These are phyloP conservation scores for Sitodiplosis mosellana DNA, from an alignment of 1,140 invertebrate genomes.

Conservation along the genomic window DNA sequence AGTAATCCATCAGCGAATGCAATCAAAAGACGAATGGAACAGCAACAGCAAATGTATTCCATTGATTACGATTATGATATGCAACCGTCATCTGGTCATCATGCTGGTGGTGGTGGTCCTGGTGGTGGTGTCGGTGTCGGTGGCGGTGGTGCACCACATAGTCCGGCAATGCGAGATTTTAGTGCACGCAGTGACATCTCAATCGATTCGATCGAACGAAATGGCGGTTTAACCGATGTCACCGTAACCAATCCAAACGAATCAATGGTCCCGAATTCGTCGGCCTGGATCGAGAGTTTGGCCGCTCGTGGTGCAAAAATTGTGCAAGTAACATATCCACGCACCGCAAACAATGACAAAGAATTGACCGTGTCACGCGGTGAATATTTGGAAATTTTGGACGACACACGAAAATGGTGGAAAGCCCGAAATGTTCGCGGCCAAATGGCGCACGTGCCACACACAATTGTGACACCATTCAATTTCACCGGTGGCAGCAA, in stretches of 20 bases:
- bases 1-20: background rate
- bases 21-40: background rate
- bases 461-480: constrained; percentile 81
- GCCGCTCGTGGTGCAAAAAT: constrained; percentile 55
- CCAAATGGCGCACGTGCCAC: constrained; percentile 84
- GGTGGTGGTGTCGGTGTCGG: constrained; percentile 16
- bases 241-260: background rate
- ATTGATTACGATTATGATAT: constrained; percentile 3
- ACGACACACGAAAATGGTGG: constrained; percentile 97
- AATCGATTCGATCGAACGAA: constrained; percentile 53
- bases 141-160: constrained; percentile 16
- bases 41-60: background rate
- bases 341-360: constrained; percentile 95
- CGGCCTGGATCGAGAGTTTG: constrained; percentile 55
- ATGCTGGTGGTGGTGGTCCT: constrained; percentile 10
- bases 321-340: constrained; percentile 84
- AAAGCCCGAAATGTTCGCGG: constrained; percentile 80
- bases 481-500: constrained; percentile 22
- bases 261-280: background rate
- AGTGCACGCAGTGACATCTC: constrained; percentile 52
- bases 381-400: constrained; percentile 88
- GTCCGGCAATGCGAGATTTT: constrained; percentile 22
- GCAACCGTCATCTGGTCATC: constrained; percentile 1
- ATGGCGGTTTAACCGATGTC: constrained; percentile 11
- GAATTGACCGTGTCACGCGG: constrained; percentile 89